Evolutionary conservation across 2,888 invertebrate species (phyloP).

Genomic region (Agrilus biguttatus): DNA sequence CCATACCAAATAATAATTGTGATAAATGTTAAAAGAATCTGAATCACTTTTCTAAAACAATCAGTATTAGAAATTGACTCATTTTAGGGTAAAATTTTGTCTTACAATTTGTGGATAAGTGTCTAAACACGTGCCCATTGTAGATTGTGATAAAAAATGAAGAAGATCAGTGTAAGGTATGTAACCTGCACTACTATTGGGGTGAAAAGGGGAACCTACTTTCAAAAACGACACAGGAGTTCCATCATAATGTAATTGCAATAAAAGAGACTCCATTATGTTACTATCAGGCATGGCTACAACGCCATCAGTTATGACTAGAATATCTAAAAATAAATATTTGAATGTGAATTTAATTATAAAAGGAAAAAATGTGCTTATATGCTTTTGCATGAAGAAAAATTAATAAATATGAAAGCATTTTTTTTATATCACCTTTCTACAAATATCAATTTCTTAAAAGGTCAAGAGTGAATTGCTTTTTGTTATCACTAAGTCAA

Average conservation of each 20-base stretch:
- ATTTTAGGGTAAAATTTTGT: no score
- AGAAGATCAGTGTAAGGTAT: constrained; percentile 61
- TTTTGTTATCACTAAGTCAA: no score
- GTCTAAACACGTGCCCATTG: constrained; percentile 55
- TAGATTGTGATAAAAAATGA: constrained; percentile 59
- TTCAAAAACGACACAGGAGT: constrained; percentile 64
- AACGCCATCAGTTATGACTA: constrained; percentile 62
- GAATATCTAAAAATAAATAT: constrained; percentile 41
- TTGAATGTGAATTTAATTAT: not conserved
- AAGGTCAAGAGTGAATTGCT: no score
- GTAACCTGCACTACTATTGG: constrained; percentile 50
- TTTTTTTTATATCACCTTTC: no score
- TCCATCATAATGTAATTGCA: constrained; percentile 56
- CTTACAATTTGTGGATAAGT: constrained; percentile 36
- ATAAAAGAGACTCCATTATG: constrained; percentile 54
- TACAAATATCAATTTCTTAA: no score
- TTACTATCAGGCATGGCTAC: constrained; percentile 56
- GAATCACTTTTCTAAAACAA: no score
- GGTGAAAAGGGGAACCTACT: constrained; percentile 50
- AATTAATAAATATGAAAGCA: no score
- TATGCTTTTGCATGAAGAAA: no score
- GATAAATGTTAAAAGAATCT: no score
- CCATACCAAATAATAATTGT: no score
- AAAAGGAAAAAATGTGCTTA: not conserved
- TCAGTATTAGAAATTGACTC: no score